These are phyloP conservation scores for Cirrhinus molitorella DNA, from an alignment of 2,797 vertebrate species.

Conservation along the genomic window DNA sequence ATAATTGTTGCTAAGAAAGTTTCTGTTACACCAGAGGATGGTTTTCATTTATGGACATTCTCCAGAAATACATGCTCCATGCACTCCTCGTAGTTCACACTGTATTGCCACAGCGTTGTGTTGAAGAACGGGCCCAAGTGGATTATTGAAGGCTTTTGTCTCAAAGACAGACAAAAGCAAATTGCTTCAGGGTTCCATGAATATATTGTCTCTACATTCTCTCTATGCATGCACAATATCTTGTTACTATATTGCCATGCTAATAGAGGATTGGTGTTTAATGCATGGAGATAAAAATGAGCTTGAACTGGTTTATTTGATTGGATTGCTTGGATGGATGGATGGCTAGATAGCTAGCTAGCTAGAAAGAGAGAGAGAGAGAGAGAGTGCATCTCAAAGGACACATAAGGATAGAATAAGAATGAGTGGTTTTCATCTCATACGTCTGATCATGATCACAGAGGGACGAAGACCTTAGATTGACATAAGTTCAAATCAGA, in stretches of 20 bases:
- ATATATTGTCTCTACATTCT: constrained; percentile 10
- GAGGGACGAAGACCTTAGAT: neutral
- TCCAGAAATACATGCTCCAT: constrained; percentile 50
- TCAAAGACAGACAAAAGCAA: constrained; percentile 28
- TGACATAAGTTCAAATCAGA: neutral
- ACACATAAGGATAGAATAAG: neutral
- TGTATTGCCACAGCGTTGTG: constrained; percentile 28
- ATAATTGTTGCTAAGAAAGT: constrained; percentile 69
- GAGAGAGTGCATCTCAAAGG: neutral
- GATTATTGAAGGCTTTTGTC: constrained; percentile 18
- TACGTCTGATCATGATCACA: neutral
- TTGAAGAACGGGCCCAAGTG: constrained; percentile 23
- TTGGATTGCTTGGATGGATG: neutral
- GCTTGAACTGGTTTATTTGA: constrained; percentile 1
- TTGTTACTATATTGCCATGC: neutral
- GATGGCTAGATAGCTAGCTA: neutral
- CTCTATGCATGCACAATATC: neutral
- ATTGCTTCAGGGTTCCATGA: constrained; percentile 21
- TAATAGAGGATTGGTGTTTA: neutral
- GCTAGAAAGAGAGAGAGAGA: no score
- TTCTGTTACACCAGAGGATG: constrained; percentile 57
- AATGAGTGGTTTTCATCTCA: neutral
- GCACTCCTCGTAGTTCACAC: constrained; percentile 35
- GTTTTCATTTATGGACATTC: constrained; percentile 61
- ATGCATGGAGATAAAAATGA: neutral